phyloP scores from a whole-genome alignment of 2,888 invertebrate genomes.

The Drosophila merina region DNA sequence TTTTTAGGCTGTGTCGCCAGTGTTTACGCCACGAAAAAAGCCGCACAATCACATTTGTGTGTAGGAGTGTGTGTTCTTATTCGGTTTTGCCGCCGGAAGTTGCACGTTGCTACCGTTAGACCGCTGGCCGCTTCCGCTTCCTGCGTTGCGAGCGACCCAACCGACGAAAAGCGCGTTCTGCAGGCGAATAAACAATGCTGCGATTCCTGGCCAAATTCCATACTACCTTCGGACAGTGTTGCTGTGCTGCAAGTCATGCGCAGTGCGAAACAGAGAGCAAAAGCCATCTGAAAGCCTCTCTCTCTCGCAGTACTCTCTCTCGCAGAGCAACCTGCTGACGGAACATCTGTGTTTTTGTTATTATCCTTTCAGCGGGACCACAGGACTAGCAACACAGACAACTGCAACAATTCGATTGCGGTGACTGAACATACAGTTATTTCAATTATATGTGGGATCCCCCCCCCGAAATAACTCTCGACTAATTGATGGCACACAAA shows the following conservation, averaged over 20 bases:
- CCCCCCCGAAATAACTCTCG: constrained; percentile 15
- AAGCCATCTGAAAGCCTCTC: neutral
- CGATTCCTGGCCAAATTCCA: constrained; percentile 3
- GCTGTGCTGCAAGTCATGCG: constrained; percentile 62
- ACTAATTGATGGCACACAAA: constrained; percentile 34
- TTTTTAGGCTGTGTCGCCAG: constrained; percentile 8
- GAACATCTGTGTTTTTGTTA: constrained; percentile 81
- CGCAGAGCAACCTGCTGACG: constrained; percentile 47
- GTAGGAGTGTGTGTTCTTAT: neutral
- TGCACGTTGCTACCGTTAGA: constrained; percentile 34
- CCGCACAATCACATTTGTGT: constrained; percentile 21
- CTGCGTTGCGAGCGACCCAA: constrained; percentile 37
- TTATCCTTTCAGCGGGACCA: constrained; percentile 42
- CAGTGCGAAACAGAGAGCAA: constrained; percentile 8
- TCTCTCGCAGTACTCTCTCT: neutral
- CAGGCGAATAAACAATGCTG: constrained; percentile 54
- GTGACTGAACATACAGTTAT: constrained; percentile 39
- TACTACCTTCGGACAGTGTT: constrained; percentile 54
- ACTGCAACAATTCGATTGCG: constrained; percentile 39
- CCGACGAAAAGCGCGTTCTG: constrained; percentile 52
- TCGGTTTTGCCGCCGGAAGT: constrained; percentile 44
- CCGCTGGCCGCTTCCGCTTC: constrained; percentile 28
- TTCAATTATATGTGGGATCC: constrained; percentile 48
- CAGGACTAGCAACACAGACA: constrained; percentile 38
- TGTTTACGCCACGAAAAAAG: neutral